Percentiles rank a stretch among this genome's conserved stretches.
These are phyloP conservation scores for Pseudococcus jackbeardsleyi DNA, from an alignment of 2,888 invertebrate genomes.

Conservation along the genomic window DNA sequence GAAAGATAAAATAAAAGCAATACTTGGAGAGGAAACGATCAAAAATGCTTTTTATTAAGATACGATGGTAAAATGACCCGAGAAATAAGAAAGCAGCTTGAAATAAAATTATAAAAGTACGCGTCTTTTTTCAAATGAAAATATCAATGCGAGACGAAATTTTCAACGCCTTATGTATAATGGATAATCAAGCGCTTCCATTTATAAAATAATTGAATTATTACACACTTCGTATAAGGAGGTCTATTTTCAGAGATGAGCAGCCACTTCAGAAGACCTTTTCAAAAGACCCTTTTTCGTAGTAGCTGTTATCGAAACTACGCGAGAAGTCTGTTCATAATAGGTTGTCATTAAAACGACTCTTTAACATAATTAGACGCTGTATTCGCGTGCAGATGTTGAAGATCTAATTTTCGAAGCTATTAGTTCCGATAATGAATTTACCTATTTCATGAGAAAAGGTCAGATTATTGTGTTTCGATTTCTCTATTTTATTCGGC, in stretches of 20 bases:
- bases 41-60: background rate
- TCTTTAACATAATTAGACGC: conserved; percentile 64
- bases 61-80: conserved; percentile 14
- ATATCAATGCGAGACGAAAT: conserved; percentile 52
- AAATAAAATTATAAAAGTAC: conserved; percentile 38
- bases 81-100: conserved; percentile 24
- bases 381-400: conserved; percentile 59
- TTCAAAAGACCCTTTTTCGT: conserved; percentile 61
- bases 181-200: conserved; percentile 64
- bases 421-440: conserved; percentile 64
- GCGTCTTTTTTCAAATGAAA: conserved; percentile 36
- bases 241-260: conserved; percentile 60
- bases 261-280: conserved; percentile 63
- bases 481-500: background rate
- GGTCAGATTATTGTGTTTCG: conserved; percentile 38
- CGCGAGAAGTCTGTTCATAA: conserved; percentile 61
- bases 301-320: conserved; percentile 55
- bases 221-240: conserved; percentile 60
- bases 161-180: conserved; percentile 56
- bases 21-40: background rate
- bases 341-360: conserved; percentile 65
- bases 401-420: conserved; percentile 63
- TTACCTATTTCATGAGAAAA: conserved; percentile 51
- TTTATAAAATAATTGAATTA: conserved; percentile 65
- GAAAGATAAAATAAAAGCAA: background rate